These are phyloP conservation scores for Enteromius paludinosus DNA, from an alignment of 2,797 vertebrate genomes.

Conservation along the genomic window DNA sequence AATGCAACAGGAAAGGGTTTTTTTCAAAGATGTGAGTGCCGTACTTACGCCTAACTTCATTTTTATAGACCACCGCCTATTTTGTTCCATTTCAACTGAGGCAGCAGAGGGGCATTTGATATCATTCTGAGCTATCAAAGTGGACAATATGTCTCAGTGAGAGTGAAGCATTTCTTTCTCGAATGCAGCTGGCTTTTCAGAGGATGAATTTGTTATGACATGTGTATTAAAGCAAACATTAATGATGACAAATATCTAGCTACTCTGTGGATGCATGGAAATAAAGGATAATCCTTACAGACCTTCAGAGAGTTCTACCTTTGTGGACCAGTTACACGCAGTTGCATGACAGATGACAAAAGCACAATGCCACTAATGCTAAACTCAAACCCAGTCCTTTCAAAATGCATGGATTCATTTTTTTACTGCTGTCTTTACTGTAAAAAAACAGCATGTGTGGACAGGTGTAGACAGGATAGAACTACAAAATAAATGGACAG, in stretches of 20 bases:
- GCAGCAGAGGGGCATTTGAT: slow-evolving; percentile 91
- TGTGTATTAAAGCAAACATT: slow-evolving; percentile 76
- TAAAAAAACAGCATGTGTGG: background rate
- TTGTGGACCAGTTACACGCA: slow-evolving; percentile 34
- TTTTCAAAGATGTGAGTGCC: slow-evolving; percentile 90
- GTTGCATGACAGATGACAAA: slow-evolving; percentile 25
- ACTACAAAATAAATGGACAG: background rate
- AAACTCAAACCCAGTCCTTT: background rate
- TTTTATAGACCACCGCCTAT: slow-evolving; percentile 90
- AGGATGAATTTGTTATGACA: slow-evolving; percentile 83
- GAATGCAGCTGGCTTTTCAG: slow-evolving; percentile 88
- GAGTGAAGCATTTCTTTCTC: slow-evolving; percentile 80
- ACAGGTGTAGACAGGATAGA: background rate
- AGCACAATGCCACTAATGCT: background rate
- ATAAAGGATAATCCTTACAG: slow-evolving; percentile 54
- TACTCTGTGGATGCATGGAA: slow-evolving; percentile 58
- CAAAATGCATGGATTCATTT: background rate
- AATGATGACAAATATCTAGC: slow-evolving; percentile 71
- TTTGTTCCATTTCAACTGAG: slow-evolving; percentile 89
- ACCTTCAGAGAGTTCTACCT: slow-evolving; percentile 38
- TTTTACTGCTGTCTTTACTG: background rate
- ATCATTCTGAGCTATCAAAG: slow-evolving; percentile 90
- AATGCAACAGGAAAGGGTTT: slow-evolving; percentile 91
- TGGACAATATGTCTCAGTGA: slow-evolving; percentile 88
- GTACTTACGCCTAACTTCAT: slow-evolving; percentile 93